These are phyloP conservation scores for Bufo gargarizans DNA, from an alignment of 2,113 vertebrate genomes.

Conservation along the genomic window DNA sequence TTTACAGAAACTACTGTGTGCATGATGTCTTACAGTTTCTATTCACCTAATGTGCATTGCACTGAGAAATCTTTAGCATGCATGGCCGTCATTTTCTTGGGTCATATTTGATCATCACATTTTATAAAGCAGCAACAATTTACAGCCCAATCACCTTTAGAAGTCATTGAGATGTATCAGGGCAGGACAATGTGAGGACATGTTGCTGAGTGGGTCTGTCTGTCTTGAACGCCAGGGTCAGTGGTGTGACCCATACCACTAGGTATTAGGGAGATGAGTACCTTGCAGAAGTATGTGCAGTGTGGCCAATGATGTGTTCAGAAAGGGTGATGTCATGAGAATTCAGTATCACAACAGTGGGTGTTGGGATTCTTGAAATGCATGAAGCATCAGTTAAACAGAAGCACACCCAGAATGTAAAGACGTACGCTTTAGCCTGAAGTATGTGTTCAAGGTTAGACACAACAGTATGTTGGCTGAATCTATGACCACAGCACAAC, in stretches of 20 bases:
- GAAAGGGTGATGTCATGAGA: slow-evolving; percentile 30
- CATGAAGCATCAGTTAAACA: slow-evolving; percentile 42
- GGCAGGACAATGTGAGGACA: not conserved
- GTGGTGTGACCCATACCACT: not conserved
- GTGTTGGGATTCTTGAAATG: slow-evolving; percentile 37
- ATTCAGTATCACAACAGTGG: slow-evolving; percentile 14
- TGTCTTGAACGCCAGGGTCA: not conserved
- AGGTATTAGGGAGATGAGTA: slow-evolving; percentile 41
- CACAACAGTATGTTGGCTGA: slow-evolving; percentile 1
- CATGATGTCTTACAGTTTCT: too few species aligned
- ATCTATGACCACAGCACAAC: not conserved
- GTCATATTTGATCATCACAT: not conserved
- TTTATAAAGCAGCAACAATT: too few species aligned
- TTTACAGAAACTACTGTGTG: too few species aligned
- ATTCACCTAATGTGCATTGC: too few species aligned
- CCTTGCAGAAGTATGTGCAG: slow-evolving; percentile 9
- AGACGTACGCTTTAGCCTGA: not conserved
- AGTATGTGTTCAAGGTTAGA: not conserved
- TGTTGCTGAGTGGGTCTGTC: not conserved
- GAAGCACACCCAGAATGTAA: slow-evolving; percentile 51
- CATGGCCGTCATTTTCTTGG: too few species aligned
- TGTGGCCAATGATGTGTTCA: not conserved
- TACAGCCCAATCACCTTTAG: not conserved
- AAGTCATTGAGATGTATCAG: not conserved
- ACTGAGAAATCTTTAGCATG: too few species aligned